These are phyloP conservation scores for Chymomyza costata DNA, from an alignment of 1,140 invertebrate species.

Conservation along the genomic window DNA sequence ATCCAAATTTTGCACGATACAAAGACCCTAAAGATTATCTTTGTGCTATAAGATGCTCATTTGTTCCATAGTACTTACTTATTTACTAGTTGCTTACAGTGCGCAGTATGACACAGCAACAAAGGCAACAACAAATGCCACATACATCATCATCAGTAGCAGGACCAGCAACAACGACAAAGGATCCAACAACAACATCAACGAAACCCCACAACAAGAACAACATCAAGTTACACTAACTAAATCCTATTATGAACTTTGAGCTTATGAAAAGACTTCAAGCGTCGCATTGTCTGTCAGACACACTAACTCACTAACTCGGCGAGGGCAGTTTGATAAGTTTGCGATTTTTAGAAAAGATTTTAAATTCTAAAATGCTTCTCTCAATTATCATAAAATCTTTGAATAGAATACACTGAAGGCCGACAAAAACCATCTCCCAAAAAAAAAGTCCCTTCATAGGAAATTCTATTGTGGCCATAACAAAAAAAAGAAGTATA, in stretches of 20 bases:
- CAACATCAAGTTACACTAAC: constrained; percentile 53
- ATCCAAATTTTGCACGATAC: too few species aligned
- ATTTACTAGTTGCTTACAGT: constrained; percentile 30
- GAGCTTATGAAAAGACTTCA: constrained; percentile 66
- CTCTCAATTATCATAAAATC: too few species aligned
- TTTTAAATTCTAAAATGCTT: too few species aligned
- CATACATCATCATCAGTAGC: constrained; percentile 59
- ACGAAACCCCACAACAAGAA: constrained; percentile 27
- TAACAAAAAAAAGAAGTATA: too few species aligned
- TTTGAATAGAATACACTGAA: too few species aligned
- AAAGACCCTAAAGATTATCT: too few species aligned
- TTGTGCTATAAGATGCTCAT: too few species aligned
- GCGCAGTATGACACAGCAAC: constrained; percentile 2
- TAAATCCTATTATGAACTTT: constrained; percentile 73
- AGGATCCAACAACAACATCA: constrained; percentile 25
- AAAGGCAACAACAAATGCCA: constrained; percentile 11
- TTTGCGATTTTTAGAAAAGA: too few species aligned
- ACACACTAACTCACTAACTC: constrained; percentile 8
- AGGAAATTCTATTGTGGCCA: too few species aligned
- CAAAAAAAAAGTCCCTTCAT: too few species aligned
- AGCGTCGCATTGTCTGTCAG: constrained; percentile 48
- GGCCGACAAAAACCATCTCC: too few species aligned
- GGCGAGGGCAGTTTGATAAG: too few species aligned
- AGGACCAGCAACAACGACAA: constrained; percentile 16
- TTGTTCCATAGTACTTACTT: not conserved